phyloP scores from a whole-genome alignment of 2,113 vertebrate genomes.

The Archilochus colubris region DNA sequence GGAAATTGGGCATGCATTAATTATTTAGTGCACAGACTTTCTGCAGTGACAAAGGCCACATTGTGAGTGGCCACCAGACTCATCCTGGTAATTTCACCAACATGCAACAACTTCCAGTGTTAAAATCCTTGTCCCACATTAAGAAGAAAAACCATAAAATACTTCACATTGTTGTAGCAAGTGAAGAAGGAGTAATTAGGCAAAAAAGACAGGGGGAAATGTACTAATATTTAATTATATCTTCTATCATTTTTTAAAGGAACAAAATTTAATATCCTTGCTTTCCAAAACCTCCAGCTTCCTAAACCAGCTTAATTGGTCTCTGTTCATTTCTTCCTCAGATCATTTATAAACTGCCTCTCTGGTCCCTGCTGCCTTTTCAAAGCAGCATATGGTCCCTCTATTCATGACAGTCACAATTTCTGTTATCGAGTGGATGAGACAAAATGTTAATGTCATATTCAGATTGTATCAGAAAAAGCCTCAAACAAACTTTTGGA shows the following conservation, averaged over 20 bases:
- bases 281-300: slow-evolving; percentile 29
- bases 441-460: slow-evolving; percentile 6
- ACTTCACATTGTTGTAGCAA: neutral
- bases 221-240: neutral
- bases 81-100: neutral
- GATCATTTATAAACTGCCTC: slow-evolving; percentile 57
- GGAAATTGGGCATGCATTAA: slow-evolving; percentile 36
- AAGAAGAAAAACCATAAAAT: neutral
- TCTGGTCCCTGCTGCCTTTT: slow-evolving; percentile 54
- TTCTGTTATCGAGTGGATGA: slow-evolving; percentile 47
- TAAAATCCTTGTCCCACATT: neutral
- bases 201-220: neutral
- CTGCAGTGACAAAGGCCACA: slow-evolving; percentile 44
- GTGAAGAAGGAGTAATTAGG: neutral
- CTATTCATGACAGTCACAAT: slow-evolving; percentile 54
- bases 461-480: neutral
- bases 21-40: slow-evolving; percentile 40
- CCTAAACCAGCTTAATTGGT: slow-evolving; percentile 59
- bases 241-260: neutral
- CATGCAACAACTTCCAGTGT: neutral
- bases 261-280: neutral
- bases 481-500: neutral
- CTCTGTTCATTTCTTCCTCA: slow-evolving; percentile 64
- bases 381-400: slow-evolving; percentile 62
- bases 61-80: neutral